These are phyloP conservation scores for Bemisia tabaci DNA, from an alignment of 1,140 invertebrate genomes.

Conservation along the genomic window DNA sequence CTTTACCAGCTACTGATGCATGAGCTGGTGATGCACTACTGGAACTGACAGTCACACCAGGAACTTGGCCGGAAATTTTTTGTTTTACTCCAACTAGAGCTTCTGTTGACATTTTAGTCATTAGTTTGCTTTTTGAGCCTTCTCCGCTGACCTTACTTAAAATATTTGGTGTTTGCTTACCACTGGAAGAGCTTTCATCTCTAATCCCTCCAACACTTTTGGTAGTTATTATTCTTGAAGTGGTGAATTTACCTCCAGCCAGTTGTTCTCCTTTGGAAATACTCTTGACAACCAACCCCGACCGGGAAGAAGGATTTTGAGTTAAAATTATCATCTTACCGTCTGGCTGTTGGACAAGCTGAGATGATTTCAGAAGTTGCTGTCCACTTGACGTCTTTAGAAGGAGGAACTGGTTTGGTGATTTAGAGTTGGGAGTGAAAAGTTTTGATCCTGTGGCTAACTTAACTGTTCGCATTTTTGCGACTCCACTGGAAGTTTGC, in stretches of 20 bases:
- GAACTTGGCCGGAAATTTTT: background rate
- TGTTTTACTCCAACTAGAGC: background rate
- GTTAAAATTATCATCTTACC: constrained; percentile 41
- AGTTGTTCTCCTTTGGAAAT: background rate
- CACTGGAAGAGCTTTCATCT: background rate
- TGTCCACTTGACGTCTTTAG: constrained; percentile 12
- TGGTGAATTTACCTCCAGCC: background rate
- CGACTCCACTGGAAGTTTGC: background rate
- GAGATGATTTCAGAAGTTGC: constrained; percentile 26
- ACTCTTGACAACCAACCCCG: background rate
- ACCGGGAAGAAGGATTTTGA: constrained; percentile 22
- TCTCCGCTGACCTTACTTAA: background rate
- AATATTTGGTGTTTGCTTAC: background rate
- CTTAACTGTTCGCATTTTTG: background rate
- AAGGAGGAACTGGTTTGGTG: constrained; percentile 12
- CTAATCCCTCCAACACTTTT: background rate
- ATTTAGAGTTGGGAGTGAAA: background rate
- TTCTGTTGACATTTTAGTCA: background rate
- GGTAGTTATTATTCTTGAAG: background rate
- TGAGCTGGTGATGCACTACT: background rate
- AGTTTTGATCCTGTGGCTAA: background rate
- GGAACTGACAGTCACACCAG: too few relatives aligned
- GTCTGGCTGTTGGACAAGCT: constrained; percentile 9
- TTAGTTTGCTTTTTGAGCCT: background rate
- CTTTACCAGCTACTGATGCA: background rate